Percentiles rank a stretch among this genome's conserved stretches.
These are phyloP conservation scores for Zalophus californianus DNA, from an alignment of 2,797 vertebrate species.

Conservation along the genomic window DNA sequence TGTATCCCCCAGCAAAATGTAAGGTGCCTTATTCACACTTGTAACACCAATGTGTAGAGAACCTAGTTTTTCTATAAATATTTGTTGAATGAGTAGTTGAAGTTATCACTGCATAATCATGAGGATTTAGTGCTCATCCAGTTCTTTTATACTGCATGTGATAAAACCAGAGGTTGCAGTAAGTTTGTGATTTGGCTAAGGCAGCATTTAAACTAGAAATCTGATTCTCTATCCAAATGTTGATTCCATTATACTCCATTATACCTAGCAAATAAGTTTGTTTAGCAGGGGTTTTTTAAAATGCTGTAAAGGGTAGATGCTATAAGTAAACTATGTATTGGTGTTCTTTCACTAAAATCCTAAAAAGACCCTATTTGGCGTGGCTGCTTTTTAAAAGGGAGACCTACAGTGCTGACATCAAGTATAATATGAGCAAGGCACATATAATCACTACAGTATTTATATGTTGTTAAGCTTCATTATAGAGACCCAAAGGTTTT, in stretches of 20 bases:
- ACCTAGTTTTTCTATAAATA: background rate
- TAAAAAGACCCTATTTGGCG: background rate
- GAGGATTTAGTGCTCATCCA: constrained; percentile 12
- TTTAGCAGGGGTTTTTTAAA: constrained; percentile 6
- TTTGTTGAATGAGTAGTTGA: constrained; percentile 42
- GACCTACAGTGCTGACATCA: background rate
- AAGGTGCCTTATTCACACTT: constrained; percentile 14
- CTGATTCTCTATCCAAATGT: constrained; percentile 49
- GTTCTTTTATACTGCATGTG: constrained; percentile 27
- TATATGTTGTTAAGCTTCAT: constrained; percentile 17
- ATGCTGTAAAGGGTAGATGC: background rate
- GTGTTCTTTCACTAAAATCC: background rate
- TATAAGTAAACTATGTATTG: background rate
- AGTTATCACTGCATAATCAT: constrained; percentile 35
- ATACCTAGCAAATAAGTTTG: constrained; percentile 15
- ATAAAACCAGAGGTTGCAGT: constrained; percentile 30
- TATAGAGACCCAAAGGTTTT: constrained; percentile 47
- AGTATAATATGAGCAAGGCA: background rate
- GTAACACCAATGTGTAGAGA: background rate
- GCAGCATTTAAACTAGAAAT: constrained; percentile 40
- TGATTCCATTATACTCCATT: background rate
- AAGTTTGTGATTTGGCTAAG: constrained; percentile 33
- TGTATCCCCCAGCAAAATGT: background rate
- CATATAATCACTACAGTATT: background rate
- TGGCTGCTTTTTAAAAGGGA: constrained; percentile 38